Evolutionary conservation across 1,140 invertebrate species (phyloP), one percentile per base, ranked within the genome.

Genomic region (Parapsyche elsis): DNA sequence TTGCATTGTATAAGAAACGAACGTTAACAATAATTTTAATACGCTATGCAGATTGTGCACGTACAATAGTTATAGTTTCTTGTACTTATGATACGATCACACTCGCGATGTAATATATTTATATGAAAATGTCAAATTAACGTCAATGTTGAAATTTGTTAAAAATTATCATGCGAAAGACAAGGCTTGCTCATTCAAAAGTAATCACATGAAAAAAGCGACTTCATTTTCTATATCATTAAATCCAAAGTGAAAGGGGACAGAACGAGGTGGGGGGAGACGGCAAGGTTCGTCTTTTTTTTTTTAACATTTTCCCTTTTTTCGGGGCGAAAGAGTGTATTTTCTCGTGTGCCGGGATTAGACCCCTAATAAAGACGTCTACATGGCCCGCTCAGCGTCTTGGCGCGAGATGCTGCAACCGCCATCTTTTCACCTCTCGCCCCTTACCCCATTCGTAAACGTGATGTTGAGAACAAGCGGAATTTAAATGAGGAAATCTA

Each of bases 281-380:
- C 2, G 30, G 30, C 30, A 38, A 38, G 30, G 30, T 38, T 38
- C 30, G 7, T 4, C 30, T 4, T 4, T 38, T 38, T 38, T 38
- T 38, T 38, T 38, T 38, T 38, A 38, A 38, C 7, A 38, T 7
- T 38, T 7, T 38, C 7, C 7, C 7, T 23, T 24, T 67, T 30
- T 16, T 64, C 75, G 9, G 75, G 24, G 24, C 16, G 21, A 77
- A 75, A 77, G 75, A 57, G 21, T 76, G 10, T 77, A 53, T 53
- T 61, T 73, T 57, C 79, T 75, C 76, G 30, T 71, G 19, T 19
- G 24, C 61, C 76, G 26, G 76, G 81, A 79, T 79, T 83, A 79
- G 70, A 59, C 9, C 77, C 76, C 61, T 78, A 78, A 81, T 83
- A 83, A 83, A 83, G 81, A 83, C 81, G 81, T 83, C 81, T 83